Percentiles rank a stretch among this genome's conserved stretches.
Evolutionary conservation across 92 coral and sea anemone species (phyloP).

Genomic region (Parazoanthus darwini): DNA sequence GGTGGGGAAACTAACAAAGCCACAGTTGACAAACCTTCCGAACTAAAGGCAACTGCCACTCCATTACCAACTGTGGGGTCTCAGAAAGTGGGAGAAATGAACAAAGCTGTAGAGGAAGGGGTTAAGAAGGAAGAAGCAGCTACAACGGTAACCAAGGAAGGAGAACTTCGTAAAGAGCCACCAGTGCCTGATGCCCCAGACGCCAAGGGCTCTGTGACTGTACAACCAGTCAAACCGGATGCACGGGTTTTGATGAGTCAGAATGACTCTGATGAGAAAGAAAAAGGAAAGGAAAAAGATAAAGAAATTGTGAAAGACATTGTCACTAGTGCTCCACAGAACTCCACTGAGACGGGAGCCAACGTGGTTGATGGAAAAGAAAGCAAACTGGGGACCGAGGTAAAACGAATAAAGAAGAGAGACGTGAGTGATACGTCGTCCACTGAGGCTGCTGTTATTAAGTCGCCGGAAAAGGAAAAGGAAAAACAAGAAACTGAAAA

Average conservation of each 20-base stretch:
- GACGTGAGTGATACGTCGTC: slow-evolving; percentile 4
- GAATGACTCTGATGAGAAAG: slow-evolving; percentile 14
- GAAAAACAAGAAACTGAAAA: neutral
- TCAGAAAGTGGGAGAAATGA: slow-evolving; percentile 24
- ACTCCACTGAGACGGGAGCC: slow-evolving; percentile 27
- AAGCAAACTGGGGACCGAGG: slow-evolving; percentile 53
- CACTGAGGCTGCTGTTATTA: neutral
- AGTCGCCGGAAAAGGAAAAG: neutral
- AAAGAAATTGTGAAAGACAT: neutral
- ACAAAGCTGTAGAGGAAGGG: slow-evolving; percentile 8
- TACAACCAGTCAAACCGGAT: slow-evolving; percentile 35
- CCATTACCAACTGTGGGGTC: neutral
- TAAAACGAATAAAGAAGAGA: slow-evolving; percentile 72
- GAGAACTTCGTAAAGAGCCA: slow-evolving; percentile 66
- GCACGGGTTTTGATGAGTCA: slow-evolving; percentile 49
- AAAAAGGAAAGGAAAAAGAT: neutral
- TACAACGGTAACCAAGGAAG: slow-evolving; percentile 29
- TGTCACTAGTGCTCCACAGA: slow-evolving; percentile 5
- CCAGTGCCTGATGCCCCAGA: slow-evolving; percentile 82
- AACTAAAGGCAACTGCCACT: neutral
- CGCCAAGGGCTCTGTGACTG: slow-evolving; percentile 27
- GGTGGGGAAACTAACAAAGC: neutral
- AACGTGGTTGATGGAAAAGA: slow-evolving; percentile 36
- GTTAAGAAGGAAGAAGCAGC: slow-evolving; percentile 39
- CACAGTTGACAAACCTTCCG: neutral